phyloP scores from a whole-genome alignment of 2,888 invertebrate species.

The Hypomecis punctinalis region DNA sequence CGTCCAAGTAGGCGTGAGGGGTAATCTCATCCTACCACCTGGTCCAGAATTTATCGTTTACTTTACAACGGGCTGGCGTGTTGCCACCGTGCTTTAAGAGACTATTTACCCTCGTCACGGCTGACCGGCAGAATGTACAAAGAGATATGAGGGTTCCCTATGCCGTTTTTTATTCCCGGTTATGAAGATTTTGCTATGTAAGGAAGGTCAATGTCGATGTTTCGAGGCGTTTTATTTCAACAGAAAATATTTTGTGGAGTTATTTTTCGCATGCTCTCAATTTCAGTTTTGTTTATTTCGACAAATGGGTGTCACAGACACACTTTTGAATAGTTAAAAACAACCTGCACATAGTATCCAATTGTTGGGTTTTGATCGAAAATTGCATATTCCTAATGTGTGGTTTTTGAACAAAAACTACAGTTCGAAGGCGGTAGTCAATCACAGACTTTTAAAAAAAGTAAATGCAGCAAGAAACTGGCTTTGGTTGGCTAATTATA shows the following conservation, averaged over 20 bases:
- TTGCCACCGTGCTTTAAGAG: conserved; percentile 53
- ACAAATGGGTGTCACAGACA: no score
- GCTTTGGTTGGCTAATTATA: no score
- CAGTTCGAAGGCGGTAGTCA: no score
- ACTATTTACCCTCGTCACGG: conserved; percentile 31
- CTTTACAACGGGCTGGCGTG: conserved; percentile 65
- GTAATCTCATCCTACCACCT: conserved; percentile 52
- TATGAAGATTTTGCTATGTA: conserved; percentile 22
- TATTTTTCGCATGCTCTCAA: no score
- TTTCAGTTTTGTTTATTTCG: background rate
- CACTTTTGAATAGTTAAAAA: no score
- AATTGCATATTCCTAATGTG: no score
- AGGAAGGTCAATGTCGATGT: conserved; percentile 1
- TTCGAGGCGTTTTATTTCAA: background rate
- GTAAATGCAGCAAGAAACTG: no score
- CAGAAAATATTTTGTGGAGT: background rate
- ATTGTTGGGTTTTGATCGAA: no score
- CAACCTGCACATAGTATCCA: no score
- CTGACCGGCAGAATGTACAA: conserved; percentile 26
- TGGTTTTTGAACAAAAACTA: no score
- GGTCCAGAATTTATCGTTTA: conserved; percentile 61
- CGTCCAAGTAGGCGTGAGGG: background rate
- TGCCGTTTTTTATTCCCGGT: conserved; percentile 19
- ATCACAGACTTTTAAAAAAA: no score
- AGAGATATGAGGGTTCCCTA: conserved; percentile 32